phyloP scores from a whole-genome alignment of 2,797 vertebrate species.

The Psittacula echo region DNA sequence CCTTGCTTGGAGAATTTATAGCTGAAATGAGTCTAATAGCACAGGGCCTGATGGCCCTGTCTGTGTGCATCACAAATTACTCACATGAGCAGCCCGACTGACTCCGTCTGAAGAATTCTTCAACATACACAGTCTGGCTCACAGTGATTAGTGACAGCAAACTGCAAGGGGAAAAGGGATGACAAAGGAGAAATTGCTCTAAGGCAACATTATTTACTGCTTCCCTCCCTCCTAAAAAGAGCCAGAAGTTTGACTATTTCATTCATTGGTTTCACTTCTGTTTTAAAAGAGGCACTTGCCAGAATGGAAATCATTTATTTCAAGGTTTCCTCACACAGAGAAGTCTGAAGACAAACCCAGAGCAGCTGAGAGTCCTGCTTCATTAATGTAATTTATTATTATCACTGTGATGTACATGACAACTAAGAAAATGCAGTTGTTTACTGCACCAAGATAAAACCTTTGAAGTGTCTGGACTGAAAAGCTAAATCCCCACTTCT shows the following conservation, averaged over 20 bases:
- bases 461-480: background rate
- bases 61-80: background rate
- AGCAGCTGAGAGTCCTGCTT: background rate
- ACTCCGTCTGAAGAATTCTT: background rate
- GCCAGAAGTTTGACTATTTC: background rate
- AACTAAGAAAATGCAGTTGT: background rate
- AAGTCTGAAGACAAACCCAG: background rate
- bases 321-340: background rate
- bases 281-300: background rate
- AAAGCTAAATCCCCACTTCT: background rate
- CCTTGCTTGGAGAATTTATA: background rate
- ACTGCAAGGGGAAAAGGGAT: background rate
- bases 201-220: slow-evolving; percentile 19
- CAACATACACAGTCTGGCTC: background rate
- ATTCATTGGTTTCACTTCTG: background rate
- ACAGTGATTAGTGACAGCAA: slow-evolving; percentile 11
- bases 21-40: background rate
- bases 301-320: background rate
- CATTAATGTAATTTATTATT: background rate
- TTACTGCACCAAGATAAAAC: background rate
- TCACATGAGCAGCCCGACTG: background rate
- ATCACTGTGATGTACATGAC: background rate
- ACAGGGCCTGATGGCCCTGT: background rate
- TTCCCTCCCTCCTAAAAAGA: background rate
- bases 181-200: slow-evolving; percentile 23